Conservation (phyloP, 2,113 vertebrate species). For the Cyanoramphus novaezelandiae region DNA sequence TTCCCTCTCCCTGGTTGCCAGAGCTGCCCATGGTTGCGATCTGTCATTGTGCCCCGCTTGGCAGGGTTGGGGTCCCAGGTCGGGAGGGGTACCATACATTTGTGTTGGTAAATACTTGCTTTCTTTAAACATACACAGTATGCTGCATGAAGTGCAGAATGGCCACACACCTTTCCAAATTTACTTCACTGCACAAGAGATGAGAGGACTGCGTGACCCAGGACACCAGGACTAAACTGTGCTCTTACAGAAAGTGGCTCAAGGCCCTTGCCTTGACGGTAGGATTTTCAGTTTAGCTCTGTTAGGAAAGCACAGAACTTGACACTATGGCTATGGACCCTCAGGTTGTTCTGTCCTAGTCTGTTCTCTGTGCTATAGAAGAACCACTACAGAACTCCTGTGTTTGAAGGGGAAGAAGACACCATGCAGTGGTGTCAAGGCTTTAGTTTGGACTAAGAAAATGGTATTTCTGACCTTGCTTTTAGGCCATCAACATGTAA, state of each 20-base stretch:
- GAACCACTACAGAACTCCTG: not conserved
- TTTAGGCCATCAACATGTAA: not conserved
- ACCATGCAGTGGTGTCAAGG: not conserved
- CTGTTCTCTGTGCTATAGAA: not conserved
- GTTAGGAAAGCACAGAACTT: not conserved
- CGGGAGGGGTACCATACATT: not conserved
- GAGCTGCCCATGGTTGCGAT: not conserved
- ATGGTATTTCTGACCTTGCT: not conserved
- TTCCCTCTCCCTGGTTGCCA: accelerated
- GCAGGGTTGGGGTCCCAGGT: not conserved
- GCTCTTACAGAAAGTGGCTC: not conserved
- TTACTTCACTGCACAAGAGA: not conserved
- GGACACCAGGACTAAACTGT: not conserved
- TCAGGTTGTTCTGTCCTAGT: not conserved
- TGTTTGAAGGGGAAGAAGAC: not conserved
- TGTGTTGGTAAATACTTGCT: not conserved
- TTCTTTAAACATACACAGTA: not conserved
- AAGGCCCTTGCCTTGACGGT: not conserved
- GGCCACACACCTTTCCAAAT: not conserved
- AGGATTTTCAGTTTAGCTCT: not conserved
- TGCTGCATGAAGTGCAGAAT: not conserved
- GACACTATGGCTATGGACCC: not conserved
- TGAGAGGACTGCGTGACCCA: not conserved
- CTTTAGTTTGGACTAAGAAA: not conserved
- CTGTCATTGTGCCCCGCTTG: accelerated